Conservation (phyloP, 2,113 vertebrate species). For the Paramisgurnus dabryanus region DNA sequence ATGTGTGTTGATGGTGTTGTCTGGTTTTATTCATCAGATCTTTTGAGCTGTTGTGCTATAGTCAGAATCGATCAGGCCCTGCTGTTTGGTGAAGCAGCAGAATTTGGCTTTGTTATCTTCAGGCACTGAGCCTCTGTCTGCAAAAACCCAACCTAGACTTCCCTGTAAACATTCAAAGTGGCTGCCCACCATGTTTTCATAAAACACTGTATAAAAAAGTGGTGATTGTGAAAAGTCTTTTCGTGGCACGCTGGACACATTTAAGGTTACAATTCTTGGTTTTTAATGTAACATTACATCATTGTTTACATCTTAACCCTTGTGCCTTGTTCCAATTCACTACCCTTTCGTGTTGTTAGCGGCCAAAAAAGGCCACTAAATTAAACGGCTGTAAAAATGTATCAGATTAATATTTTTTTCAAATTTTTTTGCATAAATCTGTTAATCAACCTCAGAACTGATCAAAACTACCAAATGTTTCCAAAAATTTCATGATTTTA, state of each 20-base stretch:
- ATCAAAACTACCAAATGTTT: no score
- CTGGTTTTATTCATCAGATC: slow-evolving; percentile 43
- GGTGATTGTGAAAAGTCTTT: not conserved
- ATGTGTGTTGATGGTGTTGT: slow-evolving; percentile 45
- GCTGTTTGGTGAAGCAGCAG: slow-evolving; percentile 34
- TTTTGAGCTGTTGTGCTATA: slow-evolving; percentile 31
- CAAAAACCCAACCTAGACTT: not conserved
- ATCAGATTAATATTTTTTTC: no score
- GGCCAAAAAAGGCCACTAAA: no score
- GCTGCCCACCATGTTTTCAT: not conserved
- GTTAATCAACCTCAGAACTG: no score
- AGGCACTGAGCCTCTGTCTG: not conserved
- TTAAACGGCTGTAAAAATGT: no score
- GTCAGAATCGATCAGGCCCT: slow-evolving; percentile 39
- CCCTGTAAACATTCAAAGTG: not conserved
- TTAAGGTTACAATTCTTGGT: not conserved
- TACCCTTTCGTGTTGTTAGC: no score
- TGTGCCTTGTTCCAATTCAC: no score
- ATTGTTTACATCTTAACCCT: not conserved
- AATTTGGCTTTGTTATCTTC: not conserved
- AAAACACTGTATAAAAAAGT: not conserved
- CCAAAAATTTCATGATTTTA: no score
- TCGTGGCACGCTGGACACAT: not conserved
- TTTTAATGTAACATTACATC: slow-evolving; percentile 6
- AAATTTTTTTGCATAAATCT: no score